Conservation (phyloP, 2,888 invertebrate species). For the Drosophila koepferae region DNA sequence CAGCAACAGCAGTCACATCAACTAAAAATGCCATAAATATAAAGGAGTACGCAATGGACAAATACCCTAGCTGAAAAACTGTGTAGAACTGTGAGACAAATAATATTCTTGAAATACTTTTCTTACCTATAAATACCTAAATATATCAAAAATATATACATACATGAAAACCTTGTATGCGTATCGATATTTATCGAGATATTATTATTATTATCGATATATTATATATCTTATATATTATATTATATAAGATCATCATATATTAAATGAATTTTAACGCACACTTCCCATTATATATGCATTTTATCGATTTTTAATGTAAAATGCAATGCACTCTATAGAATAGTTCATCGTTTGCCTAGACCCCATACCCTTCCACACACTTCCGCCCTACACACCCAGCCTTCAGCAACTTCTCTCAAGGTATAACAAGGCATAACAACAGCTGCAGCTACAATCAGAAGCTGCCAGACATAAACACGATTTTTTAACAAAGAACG, state of each 20-base stretch:
- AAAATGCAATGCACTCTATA: neutral
- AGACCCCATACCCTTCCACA: neutral
- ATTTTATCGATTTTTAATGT: too few species aligned
- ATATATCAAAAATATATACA: too few species aligned
- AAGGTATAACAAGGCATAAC: constrained; percentile 5
- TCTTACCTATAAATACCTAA: too few species aligned
- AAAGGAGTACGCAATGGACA: neutral
- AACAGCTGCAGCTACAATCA: constrained; percentile 15
- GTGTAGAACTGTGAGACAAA: neutral
- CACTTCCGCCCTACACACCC: neutral
- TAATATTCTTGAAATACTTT: neutral
- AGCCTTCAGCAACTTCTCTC: neutral
- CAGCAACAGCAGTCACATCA: constrained; percentile 23
- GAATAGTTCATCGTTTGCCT: neutral
- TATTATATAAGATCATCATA: too few species aligned
- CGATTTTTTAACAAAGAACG: constrained; percentile 27
- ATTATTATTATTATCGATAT: too few species aligned
- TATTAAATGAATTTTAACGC: too few species aligned
- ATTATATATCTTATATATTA: too few species aligned
- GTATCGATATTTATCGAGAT: too few species aligned
- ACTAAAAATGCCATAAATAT: neutral
- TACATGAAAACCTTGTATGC: too few species aligned
- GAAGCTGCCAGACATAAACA: constrained; percentile 43
- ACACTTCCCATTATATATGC: too few species aligned
- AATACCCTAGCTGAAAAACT: neutral